Conservation (phyloP, 2,888 invertebrate genomes). For the Acronicta leporina region DNA sequence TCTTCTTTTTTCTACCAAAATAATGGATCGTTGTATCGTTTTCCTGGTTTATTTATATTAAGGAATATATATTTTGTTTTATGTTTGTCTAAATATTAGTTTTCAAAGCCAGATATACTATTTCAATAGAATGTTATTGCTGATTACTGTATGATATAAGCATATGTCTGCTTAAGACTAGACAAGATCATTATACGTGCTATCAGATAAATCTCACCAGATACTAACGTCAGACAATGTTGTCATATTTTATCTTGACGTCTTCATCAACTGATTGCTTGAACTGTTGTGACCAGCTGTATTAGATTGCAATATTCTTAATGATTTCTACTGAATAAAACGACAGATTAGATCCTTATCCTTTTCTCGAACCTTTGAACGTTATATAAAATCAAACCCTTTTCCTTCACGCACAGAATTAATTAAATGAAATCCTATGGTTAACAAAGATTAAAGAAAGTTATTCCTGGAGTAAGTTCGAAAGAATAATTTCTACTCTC, state of each 20-base stretch:
- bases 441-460: slow-evolving; percentile 29
- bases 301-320: slow-evolving; percentile 71
- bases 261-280: slow-evolving; percentile 67
- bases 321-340: slow-evolving; percentile 69
- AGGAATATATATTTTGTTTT: slow-evolving; percentile 1
- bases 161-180: slow-evolving; percentile 40
- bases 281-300: slow-evolving; percentile 61
- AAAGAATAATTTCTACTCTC: slow-evolving; percentile 40
- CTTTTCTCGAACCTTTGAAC: slow-evolving; percentile 59
- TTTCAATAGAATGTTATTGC: slow-evolving; percentile 15
- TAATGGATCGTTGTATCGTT: slow-evolving; percentile 1
- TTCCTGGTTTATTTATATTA: slow-evolving; percentile 23
- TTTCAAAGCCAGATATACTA: background rate
- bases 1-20: slow-evolving; percentile 7
- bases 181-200: slow-evolving; percentile 28
- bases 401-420: slow-evolving; percentile 52
- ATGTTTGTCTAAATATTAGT: background rate
- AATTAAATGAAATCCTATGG: slow-evolving; percentile 19
- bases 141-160: slow-evolving; percentile 23
- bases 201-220: slow-evolving; percentile 44
- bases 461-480: slow-evolving; percentile 25
- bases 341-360: slow-evolving; percentile 67
- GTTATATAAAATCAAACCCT: slow-evolving; percentile 35
- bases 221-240: slow-evolving; percentile 52
- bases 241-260: slow-evolving; percentile 67